Conservation (phyloP, 2,888 invertebrate species). For the Tetramorium bicarinatum region DNA sequence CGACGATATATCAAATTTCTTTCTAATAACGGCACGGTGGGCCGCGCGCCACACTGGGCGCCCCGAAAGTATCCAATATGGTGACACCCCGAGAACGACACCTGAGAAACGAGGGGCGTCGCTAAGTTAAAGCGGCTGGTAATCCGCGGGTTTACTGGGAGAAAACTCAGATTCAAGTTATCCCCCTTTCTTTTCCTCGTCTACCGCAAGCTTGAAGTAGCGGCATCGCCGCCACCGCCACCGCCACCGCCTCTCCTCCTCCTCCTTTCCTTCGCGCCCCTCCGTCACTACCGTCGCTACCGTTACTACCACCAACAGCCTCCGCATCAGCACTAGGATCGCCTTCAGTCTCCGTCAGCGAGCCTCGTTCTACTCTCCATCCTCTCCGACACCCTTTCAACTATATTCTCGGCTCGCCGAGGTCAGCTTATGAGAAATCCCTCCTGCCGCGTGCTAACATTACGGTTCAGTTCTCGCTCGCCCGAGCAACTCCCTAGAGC, state of each 20-base stretch:
- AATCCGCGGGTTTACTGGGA: slow-evolving; percentile 82
- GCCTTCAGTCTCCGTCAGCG: slow-evolving; percentile 65
- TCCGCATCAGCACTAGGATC: slow-evolving; percentile 61
- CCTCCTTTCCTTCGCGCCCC: slow-evolving; percentile 19
- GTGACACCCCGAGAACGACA: slow-evolving; percentile 81
- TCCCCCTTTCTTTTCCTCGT: slow-evolving; percentile 78
- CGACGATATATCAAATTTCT: slow-evolving; percentile 83
- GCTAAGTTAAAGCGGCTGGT: slow-evolving; percentile 83
- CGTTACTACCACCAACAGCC: slow-evolving; percentile 28
- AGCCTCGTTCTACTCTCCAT: slow-evolving; percentile 60
- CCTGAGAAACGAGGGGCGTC: slow-evolving; percentile 83
- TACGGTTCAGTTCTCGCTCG: slow-evolving; percentile 80
- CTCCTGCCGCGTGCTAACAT: slow-evolving; percentile 80
- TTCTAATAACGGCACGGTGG: slow-evolving; percentile 79
- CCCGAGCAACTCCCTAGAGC: slow-evolving; percentile 80
- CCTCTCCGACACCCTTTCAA: slow-evolving; percentile 72
- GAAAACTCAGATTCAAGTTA: slow-evolving; percentile 84
- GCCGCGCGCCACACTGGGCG: slow-evolving; percentile 57
- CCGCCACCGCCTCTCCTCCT: neutral
- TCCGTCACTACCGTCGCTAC: slow-evolving; percentile 30
- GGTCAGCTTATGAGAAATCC: slow-evolving; percentile 84
- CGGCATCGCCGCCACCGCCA: neutral
- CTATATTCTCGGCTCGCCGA: slow-evolving; percentile 77
- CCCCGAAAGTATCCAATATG: slow-evolving; percentile 81
- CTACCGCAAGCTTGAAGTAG: slow-evolving; percentile 43